Percentiles rank a stretch among this genome's conserved stretches.
phyloP scores from a whole-genome alignment of 1,140 invertebrate genomes.

The Homarus americanus region DNA sequence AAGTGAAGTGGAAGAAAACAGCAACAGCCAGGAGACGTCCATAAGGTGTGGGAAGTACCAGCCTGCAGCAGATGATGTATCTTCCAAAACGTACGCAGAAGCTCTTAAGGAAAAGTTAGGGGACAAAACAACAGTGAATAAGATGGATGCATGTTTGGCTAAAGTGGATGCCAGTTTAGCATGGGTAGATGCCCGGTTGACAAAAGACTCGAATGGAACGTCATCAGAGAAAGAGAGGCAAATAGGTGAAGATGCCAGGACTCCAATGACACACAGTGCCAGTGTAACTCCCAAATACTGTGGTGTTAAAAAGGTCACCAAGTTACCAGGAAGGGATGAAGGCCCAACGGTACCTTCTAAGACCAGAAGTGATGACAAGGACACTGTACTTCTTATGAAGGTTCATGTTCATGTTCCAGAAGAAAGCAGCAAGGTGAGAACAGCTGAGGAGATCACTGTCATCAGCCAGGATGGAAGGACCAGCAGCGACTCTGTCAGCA shows the following conservation, averaged over 20 bases:
- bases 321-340: not conserved
- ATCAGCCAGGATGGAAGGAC: not conserved
- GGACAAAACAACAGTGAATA: constrained; percentile 28
- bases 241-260: not conserved
- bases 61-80: not conserved
- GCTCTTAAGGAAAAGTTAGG: not conserved
- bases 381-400: constrained; percentile 4
- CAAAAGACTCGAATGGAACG: constrained; percentile 1
- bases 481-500: not conserved
- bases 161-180: constrained; percentile 48
- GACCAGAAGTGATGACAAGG: not conserved
- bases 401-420: constrained; percentile 26
- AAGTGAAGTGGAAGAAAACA: not conserved
- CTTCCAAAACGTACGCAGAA: not conserved
- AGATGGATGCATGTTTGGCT: constrained; percentile 50
- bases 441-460: not conserved
- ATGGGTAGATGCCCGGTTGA: constrained; percentile 41
- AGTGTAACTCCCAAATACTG: not conserved
- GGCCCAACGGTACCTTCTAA: not conserved
- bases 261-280: not conserved
- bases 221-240: not conserved
- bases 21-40: not conserved
- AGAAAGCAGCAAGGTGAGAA: not conserved
- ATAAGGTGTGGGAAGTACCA: not conserved
- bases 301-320: not conserved